Evolutionary conservation across 2,888 invertebrate species (phyloP).

Genomic region (Euplagia quadripunctaria): DNA sequence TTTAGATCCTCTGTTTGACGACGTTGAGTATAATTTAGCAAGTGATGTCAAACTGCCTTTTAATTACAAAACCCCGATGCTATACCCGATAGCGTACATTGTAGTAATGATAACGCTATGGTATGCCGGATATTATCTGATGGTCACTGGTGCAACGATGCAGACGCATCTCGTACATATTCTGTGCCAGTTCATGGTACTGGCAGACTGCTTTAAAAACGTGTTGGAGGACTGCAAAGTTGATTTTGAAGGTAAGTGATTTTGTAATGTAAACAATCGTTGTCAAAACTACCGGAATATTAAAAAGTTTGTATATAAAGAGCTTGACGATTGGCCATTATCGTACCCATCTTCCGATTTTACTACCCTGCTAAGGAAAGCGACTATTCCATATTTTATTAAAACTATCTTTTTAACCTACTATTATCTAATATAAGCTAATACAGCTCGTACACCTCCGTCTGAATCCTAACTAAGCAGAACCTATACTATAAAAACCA

Average conservation of each 20-base stretch:
- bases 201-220: slow-evolving; percentile 73
- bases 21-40: slow-evolving; percentile 74
- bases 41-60: slow-evolving; percentile 67
- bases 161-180: slow-evolving; percentile 73
- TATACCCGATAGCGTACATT: slow-evolving; percentile 65
- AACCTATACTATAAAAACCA: too few species aligned
- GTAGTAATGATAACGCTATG: slow-evolving; percentile 45
- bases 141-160: slow-evolving; percentile 73
- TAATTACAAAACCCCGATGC: slow-evolving; percentile 54
- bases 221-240: slow-evolving; percentile 64
- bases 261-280: background rate
- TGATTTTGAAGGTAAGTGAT: slow-evolving; percentile 56
- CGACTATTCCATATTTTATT: too few species aligned
- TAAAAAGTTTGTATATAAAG: background rate
- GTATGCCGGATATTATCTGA: slow-evolving; percentile 71
- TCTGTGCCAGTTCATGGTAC: slow-evolving; percentile 72
- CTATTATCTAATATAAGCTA: too few species aligned
- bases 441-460: too few species aligned
- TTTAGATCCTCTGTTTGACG: slow-evolving; percentile 73
- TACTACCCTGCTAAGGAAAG: too few species aligned
- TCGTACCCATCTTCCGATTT: too few species aligned
- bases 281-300: background rate
- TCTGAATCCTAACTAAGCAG: too few species aligned
- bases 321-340: too few species aligned
- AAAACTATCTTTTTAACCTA: too few species aligned